Evolutionary conservation across 2,797 vertebrate species (phyloP), one percentile per base, ranked within the genome.

Genomic region (Meriones psammophilus): DNA sequence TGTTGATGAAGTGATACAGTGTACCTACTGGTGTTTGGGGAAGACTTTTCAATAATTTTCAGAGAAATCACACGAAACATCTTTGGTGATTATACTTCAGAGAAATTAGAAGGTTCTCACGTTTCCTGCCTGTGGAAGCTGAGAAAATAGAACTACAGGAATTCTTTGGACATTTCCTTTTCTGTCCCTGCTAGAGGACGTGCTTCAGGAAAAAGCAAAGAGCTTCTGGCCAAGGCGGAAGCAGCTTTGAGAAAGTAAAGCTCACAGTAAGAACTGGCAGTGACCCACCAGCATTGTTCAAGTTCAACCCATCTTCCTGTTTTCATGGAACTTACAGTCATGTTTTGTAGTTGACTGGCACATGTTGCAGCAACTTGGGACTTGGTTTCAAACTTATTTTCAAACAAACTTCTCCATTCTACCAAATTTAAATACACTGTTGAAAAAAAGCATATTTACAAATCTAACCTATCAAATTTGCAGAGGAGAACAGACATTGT

Each of bases 191-290:
- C n/a, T 94, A 77, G 30, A 64, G 71, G 89, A 64, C 9, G 60
- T 69, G 56, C 62, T 92, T 73, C 73, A 93, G 88, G 73, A 97
- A 96, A 95, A 92, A 73, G 42, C 77, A 46, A 91, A 88, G 12
- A 93, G 42, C 30, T 84, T 62, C 80, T 94, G 22, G 85, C 85
- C 91, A 93, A 93, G 28, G n/a, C 92, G 94, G 96, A 97, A 97
- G 71, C 95, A 92, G 71, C 68, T 94, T 91, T 77, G 28, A 92
- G 83, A 81, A 91, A 94, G 60, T 83, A 95, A 90, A 87, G 83
- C 87, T 91, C 94, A 91, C 86, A 71, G 3, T 46, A 84, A 91
- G 66, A 94, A 80, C 50, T 97, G 95, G 96, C 96, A 87, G 78
- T 30, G 46, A 36, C 68, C 17, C 6, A 22, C 58, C 62, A 64